Evolutionary conservation across 1,140 invertebrate species (phyloP).

Genomic region (Tetramorium simillimum): DNA sequence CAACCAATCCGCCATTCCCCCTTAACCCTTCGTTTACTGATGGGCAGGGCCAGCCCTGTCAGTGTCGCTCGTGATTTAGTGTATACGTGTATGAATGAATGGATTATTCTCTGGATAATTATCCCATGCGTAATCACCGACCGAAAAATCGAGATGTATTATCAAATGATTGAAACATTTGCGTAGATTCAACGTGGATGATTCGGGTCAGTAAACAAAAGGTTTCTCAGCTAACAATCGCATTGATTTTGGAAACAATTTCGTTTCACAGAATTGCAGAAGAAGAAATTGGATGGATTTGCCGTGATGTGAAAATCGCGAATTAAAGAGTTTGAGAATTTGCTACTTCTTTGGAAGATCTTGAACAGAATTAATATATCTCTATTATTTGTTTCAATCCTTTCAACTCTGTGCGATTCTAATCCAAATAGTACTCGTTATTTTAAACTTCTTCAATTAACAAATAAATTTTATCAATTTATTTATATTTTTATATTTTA

Average conservation of each 20-base stretch:
- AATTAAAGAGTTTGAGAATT: not conserved
- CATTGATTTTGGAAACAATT: not conserved
- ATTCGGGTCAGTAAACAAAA: slow-evolving; percentile 67
- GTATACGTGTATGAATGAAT: slow-evolving; percentile 43
- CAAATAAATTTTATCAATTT: not conserved
- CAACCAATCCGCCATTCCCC: slow-evolving; percentile 81
- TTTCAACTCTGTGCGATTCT: not conserved
- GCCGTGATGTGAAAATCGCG: not conserved
- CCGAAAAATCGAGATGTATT: slow-evolving; percentile 9
- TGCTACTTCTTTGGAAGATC: not conserved
- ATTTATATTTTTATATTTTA: slow-evolving; percentile 10
- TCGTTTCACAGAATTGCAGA: not conserved
- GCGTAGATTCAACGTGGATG: not conserved
- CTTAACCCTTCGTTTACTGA: slow-evolving; percentile 77
- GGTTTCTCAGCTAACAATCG: slow-evolving; percentile 39
- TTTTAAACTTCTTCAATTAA: not conserved
- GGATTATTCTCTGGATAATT: slow-evolving; percentile 14
- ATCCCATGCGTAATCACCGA: slow-evolving; percentile 22
- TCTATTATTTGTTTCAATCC: not conserved
- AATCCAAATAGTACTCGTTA: not conserved
- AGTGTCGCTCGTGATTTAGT: slow-evolving; percentile 30
- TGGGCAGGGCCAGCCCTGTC: slow-evolving; percentile 10
- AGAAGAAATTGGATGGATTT: not conserved
- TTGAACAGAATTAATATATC: not conserved
- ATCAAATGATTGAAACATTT: not conserved